phyloP scores from a whole-genome alignment of 64 coral and sea anemone species.

The Trachythela sp. region DNA sequence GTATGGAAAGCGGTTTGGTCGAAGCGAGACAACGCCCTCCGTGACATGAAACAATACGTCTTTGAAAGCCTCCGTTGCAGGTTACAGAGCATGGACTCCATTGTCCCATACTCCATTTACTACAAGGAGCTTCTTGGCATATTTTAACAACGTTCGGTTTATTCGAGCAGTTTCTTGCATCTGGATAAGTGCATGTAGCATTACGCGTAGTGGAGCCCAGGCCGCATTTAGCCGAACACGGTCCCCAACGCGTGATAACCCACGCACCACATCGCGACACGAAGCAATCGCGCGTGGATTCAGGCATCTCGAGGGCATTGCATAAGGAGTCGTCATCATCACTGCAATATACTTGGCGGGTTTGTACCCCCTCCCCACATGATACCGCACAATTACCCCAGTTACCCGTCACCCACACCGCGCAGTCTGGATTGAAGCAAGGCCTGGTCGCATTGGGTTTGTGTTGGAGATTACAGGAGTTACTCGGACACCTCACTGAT shows the following conservation, averaged over 20 bases:
- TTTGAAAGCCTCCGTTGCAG: not conserved
- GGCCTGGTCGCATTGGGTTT: not conserved
- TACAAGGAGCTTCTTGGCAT: not conserved
- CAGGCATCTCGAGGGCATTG: not conserved
- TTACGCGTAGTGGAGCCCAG: not conserved
- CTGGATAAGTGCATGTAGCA: not conserved
- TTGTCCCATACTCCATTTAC: not conserved
- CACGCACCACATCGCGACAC: not conserved
- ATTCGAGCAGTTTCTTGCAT: not conserved
- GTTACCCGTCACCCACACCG: not conserved
- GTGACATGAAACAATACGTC: not conserved
- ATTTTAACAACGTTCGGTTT: not conserved
- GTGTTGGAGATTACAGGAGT: not conserved
- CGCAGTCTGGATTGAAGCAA: not conserved
- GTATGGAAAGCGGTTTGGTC: not conserved
- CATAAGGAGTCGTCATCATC: not conserved
- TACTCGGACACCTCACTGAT: not conserved
- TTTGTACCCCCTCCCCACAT: conserved; percentile 8
- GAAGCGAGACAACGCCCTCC: not conserved
- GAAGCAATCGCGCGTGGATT: conserved; percentile 7
- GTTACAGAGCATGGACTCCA: not conserved
- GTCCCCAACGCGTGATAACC: conserved; percentile 6
- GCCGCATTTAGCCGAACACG: conserved; percentile 8
- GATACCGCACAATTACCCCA: not conserved
- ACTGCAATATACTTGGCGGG: not conserved